Evolutionary conservation across 2,113 vertebrate genomes (phyloP).

Genomic region (Poicephalus gulielmi): DNA sequence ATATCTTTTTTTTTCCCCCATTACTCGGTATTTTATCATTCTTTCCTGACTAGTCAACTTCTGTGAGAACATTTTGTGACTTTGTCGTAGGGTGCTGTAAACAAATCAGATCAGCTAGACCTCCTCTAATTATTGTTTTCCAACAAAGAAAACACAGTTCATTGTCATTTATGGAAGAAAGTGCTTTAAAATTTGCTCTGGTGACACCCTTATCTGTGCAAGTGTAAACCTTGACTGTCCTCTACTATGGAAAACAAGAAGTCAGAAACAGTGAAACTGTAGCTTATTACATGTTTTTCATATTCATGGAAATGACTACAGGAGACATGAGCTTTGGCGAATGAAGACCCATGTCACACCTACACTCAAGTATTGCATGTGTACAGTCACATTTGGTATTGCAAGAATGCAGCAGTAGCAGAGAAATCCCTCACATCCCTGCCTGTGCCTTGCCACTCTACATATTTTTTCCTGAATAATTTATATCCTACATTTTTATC

Average conservation of each 20-base stretch:
- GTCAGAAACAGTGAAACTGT: not conserved
- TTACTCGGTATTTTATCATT: not conserved
- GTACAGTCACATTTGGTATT: accelerated
- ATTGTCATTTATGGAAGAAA: not conserved
- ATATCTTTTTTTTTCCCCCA: not conserved
- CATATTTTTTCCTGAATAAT: not conserved
- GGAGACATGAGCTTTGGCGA: not conserved
- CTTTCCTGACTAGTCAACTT: not conserved
- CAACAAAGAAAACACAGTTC: not conserved
- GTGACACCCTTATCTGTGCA: not conserved
- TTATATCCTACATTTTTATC: not conserved
- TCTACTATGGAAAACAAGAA: not conserved
- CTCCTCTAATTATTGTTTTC: not conserved
- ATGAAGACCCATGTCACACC: not conserved
- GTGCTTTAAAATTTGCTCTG: not conserved
- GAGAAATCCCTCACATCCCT: not conserved
- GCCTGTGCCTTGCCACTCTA: not conserved
- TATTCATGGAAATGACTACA: not conserved
- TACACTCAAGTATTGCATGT: accelerated
- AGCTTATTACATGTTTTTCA: not conserved
- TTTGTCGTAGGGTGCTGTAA: not conserved
- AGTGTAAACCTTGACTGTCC: not conserved
- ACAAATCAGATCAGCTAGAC: not conserved
- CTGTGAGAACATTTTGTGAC: not conserved
- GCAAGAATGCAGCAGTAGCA: not conserved